Base-by-base conservation (phyloP, 2,113 vertebrate species). In the Desmodus rotundus region DNA sequence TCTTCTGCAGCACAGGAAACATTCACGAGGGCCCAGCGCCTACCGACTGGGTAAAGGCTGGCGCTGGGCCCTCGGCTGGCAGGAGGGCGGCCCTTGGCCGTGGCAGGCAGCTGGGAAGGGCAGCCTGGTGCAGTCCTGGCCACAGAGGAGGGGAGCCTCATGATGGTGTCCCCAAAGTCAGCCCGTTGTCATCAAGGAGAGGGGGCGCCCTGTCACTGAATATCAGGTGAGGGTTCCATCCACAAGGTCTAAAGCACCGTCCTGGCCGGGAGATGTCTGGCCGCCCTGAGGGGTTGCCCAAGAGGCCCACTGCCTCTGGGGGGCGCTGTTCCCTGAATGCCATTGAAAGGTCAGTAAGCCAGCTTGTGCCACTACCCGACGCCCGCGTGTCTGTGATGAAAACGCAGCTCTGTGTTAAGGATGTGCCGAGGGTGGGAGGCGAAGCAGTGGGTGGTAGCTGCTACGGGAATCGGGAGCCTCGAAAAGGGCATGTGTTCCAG, bases 21-120 rank as follows among this genome's bases (percentile, higher is more conserved):
- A 96, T 92, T 95, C 92, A 72, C 54, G 95, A 97, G 85, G 80
- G 80, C 16, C 12, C 3, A 91, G 85, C 36, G 86, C 13, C 45
- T 54, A 22, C 84, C 22, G 52, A 76, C 81, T 68, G 80, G 67
- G 92, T 72, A 89, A 85, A 52, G 91, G 87, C 80, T 90, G 81
- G 89, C 52, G 31, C 89, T 47, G 82, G 63, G 65, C 83, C 92
- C 65, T 80, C 7, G 0, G 78, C 17, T 20, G 47, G 65, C 43
- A 33, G 43, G 16, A 61, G 47, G 12, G 43, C 9, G 3, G 19
- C 47, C 72, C 80, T n/a, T 33, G 72, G 80, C 24, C 19, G 7
- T 43, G 67, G 50, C 4, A 3, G 41, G 31, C 43, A 47, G 12
- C 58, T 3, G 58, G 10, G 31, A 73, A 20, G 11, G 50, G 68